phyloP scores from a whole-genome alignment of 2,113 vertebrate genomes.

The Rhineura floridana region DNA sequence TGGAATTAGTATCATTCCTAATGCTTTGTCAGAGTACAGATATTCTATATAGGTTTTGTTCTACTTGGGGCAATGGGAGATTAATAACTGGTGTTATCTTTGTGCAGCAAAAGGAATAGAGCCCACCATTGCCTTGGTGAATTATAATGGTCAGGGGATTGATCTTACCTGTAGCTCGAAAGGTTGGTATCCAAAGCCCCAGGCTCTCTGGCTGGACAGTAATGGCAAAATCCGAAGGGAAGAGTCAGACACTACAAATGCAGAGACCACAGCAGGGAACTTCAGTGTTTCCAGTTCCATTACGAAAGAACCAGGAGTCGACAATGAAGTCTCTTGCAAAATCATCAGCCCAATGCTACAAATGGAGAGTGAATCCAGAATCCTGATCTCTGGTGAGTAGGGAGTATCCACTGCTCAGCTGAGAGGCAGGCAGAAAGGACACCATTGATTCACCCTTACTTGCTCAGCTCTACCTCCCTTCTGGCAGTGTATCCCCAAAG shows the following conservation, averaged over 20 bases:
- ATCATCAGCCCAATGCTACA: not conserved
- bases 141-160: not conserved
- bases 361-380: not conserved
- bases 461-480: not conserved
- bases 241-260: not conserved
- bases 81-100: not conserved
- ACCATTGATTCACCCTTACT: not conserved
- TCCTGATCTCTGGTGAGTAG: constrained; percentile 15
- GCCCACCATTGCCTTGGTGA: not conserved
- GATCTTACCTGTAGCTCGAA: not conserved
- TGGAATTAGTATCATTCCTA: not conserved
- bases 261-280: not conserved
- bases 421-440: not conserved
- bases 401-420: not conserved
- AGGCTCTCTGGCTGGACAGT: constrained; percentile 4
- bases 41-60: not conserved
- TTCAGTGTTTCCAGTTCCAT: not conserved
- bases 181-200: not conserved
- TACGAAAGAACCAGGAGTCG: not conserved
- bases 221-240: not conserved
- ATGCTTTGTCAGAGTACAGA: not conserved
- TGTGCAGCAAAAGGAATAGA: constrained; percentile 3
- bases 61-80: not conserved
- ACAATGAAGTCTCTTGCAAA: constrained; percentile 7
- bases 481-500: not conserved